A percentile compares a stretch with the other conserved stretches of the same genome.
Conservation (phyloP, 2,888 invertebrate species). For the Brenthis hecate region DNA sequence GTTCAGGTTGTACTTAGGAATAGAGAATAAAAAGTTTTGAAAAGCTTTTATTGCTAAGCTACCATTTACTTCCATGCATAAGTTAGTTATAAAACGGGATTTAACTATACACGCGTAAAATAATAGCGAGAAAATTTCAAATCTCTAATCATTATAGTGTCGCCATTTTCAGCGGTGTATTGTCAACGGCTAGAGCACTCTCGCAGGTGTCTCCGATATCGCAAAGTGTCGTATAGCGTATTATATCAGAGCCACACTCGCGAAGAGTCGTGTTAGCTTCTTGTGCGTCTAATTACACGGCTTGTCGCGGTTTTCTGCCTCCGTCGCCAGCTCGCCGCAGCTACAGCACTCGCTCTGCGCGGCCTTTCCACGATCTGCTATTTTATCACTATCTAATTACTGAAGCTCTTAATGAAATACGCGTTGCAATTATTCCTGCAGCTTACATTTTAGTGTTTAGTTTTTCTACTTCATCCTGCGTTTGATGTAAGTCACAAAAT, state of each 20-base stretch:
- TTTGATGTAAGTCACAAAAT: slow-evolving; percentile 8
- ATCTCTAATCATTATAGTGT: too few species aligned
- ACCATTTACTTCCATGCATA: too few species aligned
- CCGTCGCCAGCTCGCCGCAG: not conserved
- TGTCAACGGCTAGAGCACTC: too few species aligned
- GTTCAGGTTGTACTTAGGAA: too few species aligned
- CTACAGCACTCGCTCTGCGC: slow-evolving; percentile 11
- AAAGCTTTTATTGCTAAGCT: too few species aligned
- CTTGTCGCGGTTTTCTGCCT: slow-evolving; percentile 34
- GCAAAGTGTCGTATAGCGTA: too few species aligned
- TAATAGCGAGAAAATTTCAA: too few species aligned
- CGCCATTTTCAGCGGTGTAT: too few species aligned
- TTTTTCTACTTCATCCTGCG: not conserved
- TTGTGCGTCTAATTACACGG: slow-evolving; percentile 75
- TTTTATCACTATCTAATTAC: slow-evolving; percentile 28
- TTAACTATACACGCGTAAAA: too few species aligned
- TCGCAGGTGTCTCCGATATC: too few species aligned
- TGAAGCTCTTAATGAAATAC: slow-evolving; percentile 25
- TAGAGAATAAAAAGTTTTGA: too few species aligned
- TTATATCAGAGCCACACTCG: not conserved
- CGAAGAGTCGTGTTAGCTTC: slow-evolving; percentile 60
- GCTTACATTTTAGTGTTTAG: slow-evolving; percentile 5
- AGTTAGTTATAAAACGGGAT: too few species aligned
- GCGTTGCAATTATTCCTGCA: slow-evolving; percentile 10
- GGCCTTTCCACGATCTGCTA: slow-evolving; percentile 7